Base-by-base conservation (phyloP, 2,113 vertebrate species). In the Leptodactylus fuscus region DNA sequence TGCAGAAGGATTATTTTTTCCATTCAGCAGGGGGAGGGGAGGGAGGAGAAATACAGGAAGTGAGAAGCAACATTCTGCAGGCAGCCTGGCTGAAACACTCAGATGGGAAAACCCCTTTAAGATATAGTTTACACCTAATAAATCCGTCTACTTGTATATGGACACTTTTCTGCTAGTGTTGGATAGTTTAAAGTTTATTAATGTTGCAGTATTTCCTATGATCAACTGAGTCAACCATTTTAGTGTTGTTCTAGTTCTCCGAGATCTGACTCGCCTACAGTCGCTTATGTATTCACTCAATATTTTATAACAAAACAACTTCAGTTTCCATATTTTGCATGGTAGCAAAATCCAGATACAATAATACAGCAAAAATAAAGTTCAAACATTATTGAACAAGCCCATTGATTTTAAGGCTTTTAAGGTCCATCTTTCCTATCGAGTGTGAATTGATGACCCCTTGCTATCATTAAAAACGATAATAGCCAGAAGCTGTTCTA, bases 341-440 rank as follows among this genome's bases (percentile, higher is more conserved):
- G n/a, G n/a, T n/a, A n/a, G n/a, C 5, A 75, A 48, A 48, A 29
- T 74, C 15, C n/a, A 75, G n/a, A 75, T 75, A 29, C 24, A 75
- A 46, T 27, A 27, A 24, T 27, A 75, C 8, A 49, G 71, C 6
- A 75, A 27, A 48, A 48, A 29, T 6, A 29, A 49, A 48, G 46
- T 24, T 13, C 41, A 75, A 75, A 75, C 71, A 75, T 49, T 75
- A 49, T 75, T 48, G 71, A 75, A 15, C 13, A 48, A 75, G n/a
- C 4, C 16, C 22, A 75, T 75, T 75, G 44, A 75, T 75, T 75
- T 48, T 75, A 11, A 75, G 71, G n/a, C 24, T 46, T 75, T 75
- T 29, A 75, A 75, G 70, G 70, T 24, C 38, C n/a, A 46, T 46
- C 70, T 46, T 74, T 74, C 22, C 24, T 22, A 70, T 70, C 12